Evolutionary conservation across 1,140 invertebrate species (phyloP).

Genomic region (Mylabris phalerata): DNA sequence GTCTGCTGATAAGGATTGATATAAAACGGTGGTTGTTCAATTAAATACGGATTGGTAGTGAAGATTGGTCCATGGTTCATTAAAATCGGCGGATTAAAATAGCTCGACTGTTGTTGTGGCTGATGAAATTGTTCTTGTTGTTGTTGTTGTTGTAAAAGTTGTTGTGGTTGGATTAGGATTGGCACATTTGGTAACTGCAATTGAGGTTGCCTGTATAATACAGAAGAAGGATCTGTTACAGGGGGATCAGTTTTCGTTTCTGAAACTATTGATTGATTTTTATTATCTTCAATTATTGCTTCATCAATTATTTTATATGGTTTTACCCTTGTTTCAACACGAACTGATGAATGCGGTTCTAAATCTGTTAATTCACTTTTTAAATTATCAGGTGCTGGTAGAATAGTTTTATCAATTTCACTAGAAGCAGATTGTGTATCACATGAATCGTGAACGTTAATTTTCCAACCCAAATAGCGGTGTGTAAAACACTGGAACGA

Average conservation of each 20-base stretch:
- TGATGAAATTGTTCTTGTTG: not conserved
- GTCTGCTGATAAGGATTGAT: slow-evolving; percentile 7
- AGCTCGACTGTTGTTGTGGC: not conserved
- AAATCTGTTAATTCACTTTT: slow-evolving; percentile 42
- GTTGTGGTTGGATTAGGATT: slow-evolving; percentile 8
- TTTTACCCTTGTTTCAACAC: slow-evolving; percentile 63
- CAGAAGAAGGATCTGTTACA: slow-evolving; percentile 13
- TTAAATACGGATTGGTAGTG: slow-evolving; percentile 6
- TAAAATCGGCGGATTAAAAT: slow-evolving; percentile 2
- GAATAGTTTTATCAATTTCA: slow-evolving; percentile 48
- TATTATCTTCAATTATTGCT: slow-evolving; percentile 24
- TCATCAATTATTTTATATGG: slow-evolving; percentile 48
- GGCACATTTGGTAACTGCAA: slow-evolving; percentile 2
- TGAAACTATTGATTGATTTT: slow-evolving; percentile 30
- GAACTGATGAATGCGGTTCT: slow-evolving; percentile 54
- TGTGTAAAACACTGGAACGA: slow-evolving; percentile 76
- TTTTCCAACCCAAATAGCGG: slow-evolving; percentile 91
- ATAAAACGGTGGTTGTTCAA: slow-evolving; percentile 1
- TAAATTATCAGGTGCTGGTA: slow-evolving; percentile 33
- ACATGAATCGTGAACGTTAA: slow-evolving; percentile 80
- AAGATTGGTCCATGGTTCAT: slow-evolving; percentile 3
- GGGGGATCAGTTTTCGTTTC: slow-evolving; percentile 15
- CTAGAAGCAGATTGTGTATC: slow-evolving; percentile 51
- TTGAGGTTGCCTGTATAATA: not conserved
- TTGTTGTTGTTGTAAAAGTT: slow-evolving; percentile 1